Evolutionary conservation across 2,888 invertebrate genomes (phyloP), one percentile per base, ranked within the genome.

Genomic region (Calliopum simillimum): DNA sequence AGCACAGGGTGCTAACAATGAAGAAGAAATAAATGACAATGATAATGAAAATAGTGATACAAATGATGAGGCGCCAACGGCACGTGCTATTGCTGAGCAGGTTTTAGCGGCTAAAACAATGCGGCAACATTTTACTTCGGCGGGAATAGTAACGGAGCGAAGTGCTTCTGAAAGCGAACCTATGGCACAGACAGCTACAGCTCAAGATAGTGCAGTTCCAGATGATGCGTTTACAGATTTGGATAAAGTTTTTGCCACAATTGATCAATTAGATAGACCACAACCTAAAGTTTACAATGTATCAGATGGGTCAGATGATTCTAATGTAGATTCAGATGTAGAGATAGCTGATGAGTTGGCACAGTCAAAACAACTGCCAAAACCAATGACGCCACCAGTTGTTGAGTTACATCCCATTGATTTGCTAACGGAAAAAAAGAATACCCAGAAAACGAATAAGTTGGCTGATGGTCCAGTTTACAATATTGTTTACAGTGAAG

Each of bases 11-110:
- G n/a, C 69, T 25, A 68, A 64, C 44, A 25, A 55, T 43, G 67
- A 58, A 14, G 56, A 66, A 13, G 23, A 61, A 14, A n/a, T 49
- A 8, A 44, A 68, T 14, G 70, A 71, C 5, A n/a, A n/a, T n/a
- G 72, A 74, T 4, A 73, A 71, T 0, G 75, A 72, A 8, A 82
- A 81, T 23, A 81, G 79, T 23, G 81, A 81, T 4, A 77, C 75
- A 3, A 74, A 71, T 14, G 79, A 78, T 25, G 71, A 72, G 4
- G 69, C 76, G n/a, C 77, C 84, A 0, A 81, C 81, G 19, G 84
- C 84, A 4, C 79, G 85, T 4, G 79, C 81, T 62, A 85, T 85
- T 46, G 85, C 82, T 4, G 85, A 84, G 65, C 78, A 79, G 12
- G 78, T 84, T 2, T 71, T 84, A 62, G 71, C 61, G 47, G 56